Evolutionary conservation across 2,888 invertebrate species (phyloP), one percentile per base, ranked within the genome.

Genomic region (Drosophila meridiana): DNA sequence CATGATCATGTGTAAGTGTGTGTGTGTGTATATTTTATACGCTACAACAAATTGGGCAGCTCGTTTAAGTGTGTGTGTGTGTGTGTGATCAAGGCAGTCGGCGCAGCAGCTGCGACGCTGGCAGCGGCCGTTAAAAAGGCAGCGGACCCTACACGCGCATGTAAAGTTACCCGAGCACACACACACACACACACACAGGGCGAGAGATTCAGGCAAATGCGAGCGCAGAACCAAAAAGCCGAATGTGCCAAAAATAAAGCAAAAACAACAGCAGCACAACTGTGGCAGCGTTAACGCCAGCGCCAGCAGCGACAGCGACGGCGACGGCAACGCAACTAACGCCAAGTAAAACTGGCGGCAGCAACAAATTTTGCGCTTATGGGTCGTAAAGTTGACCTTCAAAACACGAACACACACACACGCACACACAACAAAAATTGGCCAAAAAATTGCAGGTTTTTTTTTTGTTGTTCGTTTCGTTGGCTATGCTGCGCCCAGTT

Each of bases 331-430:
- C 89, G 81, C 89, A 80, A 91, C 90, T 90, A 90, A 85, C 83
- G 89, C 90, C 89, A 84, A 82, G 82, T 84, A 84, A 89, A 88
- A 86, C 89, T 69, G 78, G 82, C 76, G 78, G 76, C 73, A 88
- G 68, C 76, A 78, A 77, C 62, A 73, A 84, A 84, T 85, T 82
- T 83, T 83, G 85, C 87, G 91, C 92, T 92, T 92, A 87, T 92
- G 92, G 92, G 91, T 92, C 93, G 93, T 92, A 93, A 92, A 92
- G 93, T 93, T 92, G 92, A 92, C 92, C 92, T 92, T 92, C 92
- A 92, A 92, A 84, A 81, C 76, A 85, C 80, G 74, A 82, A 78
- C 82, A 84, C 73, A 78, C 71, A 66, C 69, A 66, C 58, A 45
- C 45, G 50, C 38, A 56, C 61, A 76, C 66, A 78, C 69, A 70